These are phyloP conservation scores for Menidia menidia DNA, from an alignment of 2,797 vertebrate species.

Conservation along the genomic window DNA sequence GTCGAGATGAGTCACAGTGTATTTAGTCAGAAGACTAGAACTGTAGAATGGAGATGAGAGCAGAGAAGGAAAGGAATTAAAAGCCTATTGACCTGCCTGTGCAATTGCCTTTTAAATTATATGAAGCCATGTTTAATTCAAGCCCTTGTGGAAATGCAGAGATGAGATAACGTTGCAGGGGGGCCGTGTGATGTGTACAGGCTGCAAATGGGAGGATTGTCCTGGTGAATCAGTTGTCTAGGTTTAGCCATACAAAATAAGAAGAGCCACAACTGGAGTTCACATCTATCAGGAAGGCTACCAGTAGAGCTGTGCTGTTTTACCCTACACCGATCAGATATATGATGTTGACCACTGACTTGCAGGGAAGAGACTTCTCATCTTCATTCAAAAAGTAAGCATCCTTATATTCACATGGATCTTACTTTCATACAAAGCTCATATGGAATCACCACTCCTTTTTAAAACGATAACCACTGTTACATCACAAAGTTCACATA, in stretches of 20 bases:
- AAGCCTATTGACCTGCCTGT: constrained; percentile 74
- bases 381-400: too few relatives aligned
- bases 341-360: too few relatives aligned
- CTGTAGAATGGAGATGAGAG: constrained; percentile 60
- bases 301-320: too few relatives aligned
- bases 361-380: too few relatives aligned
- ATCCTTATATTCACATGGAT: too few relatives aligned
- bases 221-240: constrained; percentile 4
- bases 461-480: too few relatives aligned
- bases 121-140: constrained; percentile 81
- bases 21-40: constrained; percentile 66
- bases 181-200: not conserved
- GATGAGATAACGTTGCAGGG: constrained; percentile 51
- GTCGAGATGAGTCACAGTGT: constrained; percentile 56
- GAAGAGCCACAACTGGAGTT: not conserved
- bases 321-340: too few relatives aligned
- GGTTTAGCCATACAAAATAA: not conserved
- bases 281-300: too few relatives aligned
- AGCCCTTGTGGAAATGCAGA: constrained; percentile 44
- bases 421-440: too few relatives aligned
- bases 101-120: constrained; percentile 72
- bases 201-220: not conserved
- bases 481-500: too few relatives aligned
- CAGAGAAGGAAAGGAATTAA: constrained; percentile 72
- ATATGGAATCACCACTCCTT: too few relatives aligned